phyloP scores from a whole-genome alignment of 2,113 vertebrate genomes.

The Paratilapia polleni region DNA sequence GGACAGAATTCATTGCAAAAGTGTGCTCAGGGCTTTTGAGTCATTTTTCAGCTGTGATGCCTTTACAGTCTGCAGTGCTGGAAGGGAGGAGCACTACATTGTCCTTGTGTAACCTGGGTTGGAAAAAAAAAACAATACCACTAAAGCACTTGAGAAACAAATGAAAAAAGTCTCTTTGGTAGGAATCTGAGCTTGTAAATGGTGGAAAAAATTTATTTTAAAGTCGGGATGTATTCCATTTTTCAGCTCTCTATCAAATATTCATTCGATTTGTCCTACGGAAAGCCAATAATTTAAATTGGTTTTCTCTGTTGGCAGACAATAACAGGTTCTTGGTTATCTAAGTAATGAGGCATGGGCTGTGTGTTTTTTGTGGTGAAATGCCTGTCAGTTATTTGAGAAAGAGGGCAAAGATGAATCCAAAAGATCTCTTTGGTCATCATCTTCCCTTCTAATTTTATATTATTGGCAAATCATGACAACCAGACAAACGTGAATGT shows the following conservation, averaged over 20 bases:
- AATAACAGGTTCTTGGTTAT: conserved; percentile 28
- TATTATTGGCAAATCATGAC: conserved; percentile 17
- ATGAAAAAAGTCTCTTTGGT: conserved; percentile 3
- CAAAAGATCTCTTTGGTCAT: neutral
- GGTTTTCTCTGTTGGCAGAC: conserved; percentile 16
- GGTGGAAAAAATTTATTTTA: neutral
- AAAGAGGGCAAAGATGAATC: neutral
- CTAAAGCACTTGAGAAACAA: neutral
- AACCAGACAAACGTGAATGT: neutral
- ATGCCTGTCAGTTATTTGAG: conserved; percentile 20
- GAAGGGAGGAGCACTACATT: conserved; percentile 29
- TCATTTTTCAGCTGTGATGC: conserved; percentile 31
- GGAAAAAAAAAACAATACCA: neutral
- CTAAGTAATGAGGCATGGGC: conserved; percentile 27
- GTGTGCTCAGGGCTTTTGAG: conserved; percentile 14
- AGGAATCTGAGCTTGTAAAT: neutral
- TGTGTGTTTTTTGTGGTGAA: conserved; percentile 28
- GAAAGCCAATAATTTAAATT: conserved; percentile 49
- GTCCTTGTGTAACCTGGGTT: conserved; percentile 39
- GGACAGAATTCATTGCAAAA: conserved; percentile 31
- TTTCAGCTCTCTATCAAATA: neutral
- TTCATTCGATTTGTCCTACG: neutral
- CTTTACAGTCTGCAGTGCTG: conserved; percentile 33
- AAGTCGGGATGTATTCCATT: neutral
- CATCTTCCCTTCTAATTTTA: neutral